Percentiles rank a stretch among this genome's conserved stretches.
Evolutionary conservation across 2,797 vertebrate genomes (phyloP).

Genomic region (Sebastiscus albofasciatus): DNA sequence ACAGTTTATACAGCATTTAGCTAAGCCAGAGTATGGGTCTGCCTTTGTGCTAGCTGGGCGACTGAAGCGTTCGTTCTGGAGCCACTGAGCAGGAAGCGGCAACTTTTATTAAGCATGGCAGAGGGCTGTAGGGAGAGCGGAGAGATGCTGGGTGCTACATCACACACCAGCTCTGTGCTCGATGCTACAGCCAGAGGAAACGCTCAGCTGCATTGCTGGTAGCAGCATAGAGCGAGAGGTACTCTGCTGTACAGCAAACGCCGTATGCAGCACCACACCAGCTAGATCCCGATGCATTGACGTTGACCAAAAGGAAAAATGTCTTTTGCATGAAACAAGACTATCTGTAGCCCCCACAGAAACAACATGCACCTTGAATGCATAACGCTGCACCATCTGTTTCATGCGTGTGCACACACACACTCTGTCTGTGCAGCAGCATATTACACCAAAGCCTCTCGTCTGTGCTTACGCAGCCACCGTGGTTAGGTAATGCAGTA

Average conservation of each 20-base stretch:
- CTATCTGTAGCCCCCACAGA: slow-evolving; percentile 33
- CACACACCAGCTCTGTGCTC: slow-evolving; percentile 64
- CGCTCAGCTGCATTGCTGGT: slow-evolving; percentile 62
- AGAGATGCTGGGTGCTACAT: slow-evolving; percentile 70
- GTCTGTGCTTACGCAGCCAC: slow-evolving; percentile 49
- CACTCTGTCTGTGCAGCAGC: slow-evolving; percentile 56
- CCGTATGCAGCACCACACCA: slow-evolving; percentile 20
- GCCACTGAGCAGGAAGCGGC: slow-evolving; percentile 76
- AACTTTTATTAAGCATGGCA: slow-evolving; percentile 86
- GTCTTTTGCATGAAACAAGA: slow-evolving; percentile 36
- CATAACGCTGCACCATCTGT: slow-evolving; percentile 72
- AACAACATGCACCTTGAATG: slow-evolving; percentile 72
- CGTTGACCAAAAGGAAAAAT: slow-evolving; percentile 34
- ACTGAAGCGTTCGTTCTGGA: slow-evolving; percentile 76
- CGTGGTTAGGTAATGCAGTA: slow-evolving; percentile 75
- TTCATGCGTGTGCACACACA: slow-evolving; percentile 49
- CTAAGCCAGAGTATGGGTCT: slow-evolving; percentile 79
- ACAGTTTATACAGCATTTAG: slow-evolving; percentile 56
- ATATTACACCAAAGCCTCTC: slow-evolving; percentile 54
- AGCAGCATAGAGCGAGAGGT: slow-evolving; percentile 36
- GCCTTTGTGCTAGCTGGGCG: slow-evolving; percentile 89
- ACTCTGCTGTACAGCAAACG: slow-evolving; percentile 37
- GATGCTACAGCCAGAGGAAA: slow-evolving; percentile 60
- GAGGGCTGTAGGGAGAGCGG: slow-evolving; percentile 65
- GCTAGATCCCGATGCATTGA: slow-evolving; percentile 23